Evolutionary conservation across 2,113 vertebrate genomes (phyloP), one percentile per base, ranked within the genome.

Genomic region (Sinocyclocheilus anophthalmus): DNA sequence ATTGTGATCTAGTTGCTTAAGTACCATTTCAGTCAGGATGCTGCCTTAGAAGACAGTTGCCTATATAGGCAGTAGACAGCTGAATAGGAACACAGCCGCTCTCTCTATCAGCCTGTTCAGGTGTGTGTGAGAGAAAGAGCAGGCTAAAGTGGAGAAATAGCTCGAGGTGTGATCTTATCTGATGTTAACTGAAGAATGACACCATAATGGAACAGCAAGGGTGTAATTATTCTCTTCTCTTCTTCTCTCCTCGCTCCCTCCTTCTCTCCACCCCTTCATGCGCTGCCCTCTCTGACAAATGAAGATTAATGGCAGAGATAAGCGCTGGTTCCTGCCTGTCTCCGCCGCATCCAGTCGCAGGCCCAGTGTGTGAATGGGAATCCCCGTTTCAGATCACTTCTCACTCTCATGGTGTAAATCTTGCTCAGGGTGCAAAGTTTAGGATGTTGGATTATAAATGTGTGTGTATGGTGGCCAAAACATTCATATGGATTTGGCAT

Each of bases 231-330:
- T 80, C 70, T 81, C 89, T 89, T 88, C 85, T 9, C 26, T 82
- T 55, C 86, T 63, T 63, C 50, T 63, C 33, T 57, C 61, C 69
- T 81, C 22, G 7, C 85, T 81, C 77, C 76, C 81, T 87, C 75
- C 48, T 72, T 69, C 18, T 79, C 73, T 76, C 42, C 84, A 50
- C 67, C 90, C 88, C 89, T 87, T 33, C 55, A 83, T 90, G 90
- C 92, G 45, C 57, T 83, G 78, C 85, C 89, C 14, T 84, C 65
- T 82, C 39, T 92, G 95, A 94, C 94, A 95, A 91, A 96, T 94
- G 94, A 93, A 96, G 96, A 96, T 91, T 87, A 95, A 96, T 94
- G 93, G 72, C 48, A 3, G 24, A 76, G 92, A 90, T 88, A 59
- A 83, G 88, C 88, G 89, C 76, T 87, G 89, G 85, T 88, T 86